Evolutionary conservation across 2,888 invertebrate species (phyloP).

Genomic region (Hirtodrosophila trivittata): DNA sequence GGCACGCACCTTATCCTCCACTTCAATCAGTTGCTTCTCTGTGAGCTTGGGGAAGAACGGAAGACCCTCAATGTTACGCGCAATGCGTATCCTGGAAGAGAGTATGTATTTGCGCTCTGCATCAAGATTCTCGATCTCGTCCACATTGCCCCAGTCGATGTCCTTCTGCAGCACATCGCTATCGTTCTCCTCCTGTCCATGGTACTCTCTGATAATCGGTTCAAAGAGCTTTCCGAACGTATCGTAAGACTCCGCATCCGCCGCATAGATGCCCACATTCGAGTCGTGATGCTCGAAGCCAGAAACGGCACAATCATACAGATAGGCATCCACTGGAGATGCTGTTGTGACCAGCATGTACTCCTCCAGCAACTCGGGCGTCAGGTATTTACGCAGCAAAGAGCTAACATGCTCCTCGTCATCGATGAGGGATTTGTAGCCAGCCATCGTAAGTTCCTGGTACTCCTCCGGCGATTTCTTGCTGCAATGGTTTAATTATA

Average conservation of each 20-base stretch:
- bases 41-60: constrained; percentile 88
- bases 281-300: constrained; percentile 88
- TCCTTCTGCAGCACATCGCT: constrained; percentile 86
- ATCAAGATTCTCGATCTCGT: constrained; percentile 87
- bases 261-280: constrained; percentile 87
- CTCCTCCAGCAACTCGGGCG: constrained; percentile 85
- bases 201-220: constrained; percentile 88
- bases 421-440: constrained; percentile 85
- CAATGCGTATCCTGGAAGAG: constrained; percentile 87
- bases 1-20: constrained; percentile 85
- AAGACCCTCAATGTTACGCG: constrained; percentile 86
- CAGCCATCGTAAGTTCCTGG: constrained; percentile 84
- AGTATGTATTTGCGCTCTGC: constrained; percentile 86
- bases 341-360: constrained; percentile 85
- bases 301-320: constrained; percentile 87
- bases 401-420: constrained; percentile 85
- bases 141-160: constrained; percentile 87
- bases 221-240: constrained; percentile 87
- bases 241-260: constrained; percentile 88
- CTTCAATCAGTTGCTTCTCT: constrained; percentile 86
- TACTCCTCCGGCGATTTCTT: constrained; percentile 82
- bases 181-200: constrained; percentile 82
- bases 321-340: constrained; percentile 85
- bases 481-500: too few relatives aligned
- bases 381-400: constrained; percentile 87